Conservation (phyloP, 2,113 vertebrate genomes). For the Chamaea fasciata region DNA sequence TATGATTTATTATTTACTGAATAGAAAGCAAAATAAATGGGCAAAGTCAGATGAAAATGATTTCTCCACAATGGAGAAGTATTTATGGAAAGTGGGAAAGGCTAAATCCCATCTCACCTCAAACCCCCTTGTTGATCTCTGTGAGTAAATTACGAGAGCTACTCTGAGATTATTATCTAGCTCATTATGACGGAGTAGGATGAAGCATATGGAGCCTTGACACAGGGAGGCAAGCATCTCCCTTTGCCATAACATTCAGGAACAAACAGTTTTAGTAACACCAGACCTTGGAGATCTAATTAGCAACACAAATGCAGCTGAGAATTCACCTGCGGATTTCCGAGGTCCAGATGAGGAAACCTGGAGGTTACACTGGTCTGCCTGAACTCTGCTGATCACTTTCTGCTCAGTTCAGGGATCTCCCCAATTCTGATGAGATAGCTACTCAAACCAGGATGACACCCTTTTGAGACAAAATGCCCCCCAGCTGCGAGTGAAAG, state of each 20-base stretch:
- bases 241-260: neutral
- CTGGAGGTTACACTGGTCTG: neutral
- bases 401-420: neutral
- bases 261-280: neutral
- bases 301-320: neutral
- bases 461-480: neutral
- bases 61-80: neutral
- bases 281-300: neutral
- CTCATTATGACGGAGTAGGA: neutral
- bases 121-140: neutral
- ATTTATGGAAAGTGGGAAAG: slow-evolving; percentile 45
- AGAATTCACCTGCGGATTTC: neutral
- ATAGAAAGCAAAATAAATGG: slow-evolving; percentile 34
- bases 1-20: slow-evolving; percentile 46
- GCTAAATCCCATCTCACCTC: neutral
- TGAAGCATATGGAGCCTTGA: neutral
- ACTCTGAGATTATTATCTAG: slow-evolving; percentile 5
- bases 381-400: neutral
- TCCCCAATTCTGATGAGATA: neutral
- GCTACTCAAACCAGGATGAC: neutral
- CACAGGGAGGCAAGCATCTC: neutral
- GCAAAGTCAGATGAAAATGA: slow-evolving; percentile 33
- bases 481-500: neutral
- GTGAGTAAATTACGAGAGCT: neutral
- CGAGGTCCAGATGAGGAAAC: neutral